Conservation (phyloP, 2,888 invertebrate genomes). For the Lithophane ornitopus region DNA sequence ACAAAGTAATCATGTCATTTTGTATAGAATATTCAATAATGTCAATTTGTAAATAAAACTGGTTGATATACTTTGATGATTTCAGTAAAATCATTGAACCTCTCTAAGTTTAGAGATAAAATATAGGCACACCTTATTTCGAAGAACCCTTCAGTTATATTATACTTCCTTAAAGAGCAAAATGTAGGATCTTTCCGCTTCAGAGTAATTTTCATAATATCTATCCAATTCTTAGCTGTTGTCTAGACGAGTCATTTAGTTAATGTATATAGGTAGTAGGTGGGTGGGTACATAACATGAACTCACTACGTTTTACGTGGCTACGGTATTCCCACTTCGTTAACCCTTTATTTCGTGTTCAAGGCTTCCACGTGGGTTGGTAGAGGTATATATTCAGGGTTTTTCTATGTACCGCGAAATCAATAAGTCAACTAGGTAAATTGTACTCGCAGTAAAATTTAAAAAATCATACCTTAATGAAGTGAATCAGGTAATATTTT, state of each 20-base stretch:
- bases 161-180: background rate
- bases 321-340: conserved; percentile 15
- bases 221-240: too few species aligned
- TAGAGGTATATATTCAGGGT: background rate
- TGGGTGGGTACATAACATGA: background rate
- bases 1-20: too few species aligned
- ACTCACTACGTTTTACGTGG: background rate
- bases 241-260: background rate
- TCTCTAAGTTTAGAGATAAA: background rate
- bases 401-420: background rate
- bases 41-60: too few species aligned
- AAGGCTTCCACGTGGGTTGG: background rate
- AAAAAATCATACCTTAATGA: background rate
- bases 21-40: too few species aligned
- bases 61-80: too few species aligned
- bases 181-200: background rate
- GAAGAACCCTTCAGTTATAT: background rate
- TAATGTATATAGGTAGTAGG: background rate
- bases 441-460: background rate
- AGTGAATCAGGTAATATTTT: background rate
- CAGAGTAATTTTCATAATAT: background rate
- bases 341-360: conserved; percentile 14
- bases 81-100: background rate
- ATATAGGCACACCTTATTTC: background rate
- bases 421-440: background rate